Percentiles rank a stretch among this genome's conserved stretches.
Conservation (phyloP, 2,797 vertebrate genomes). For the Acridotheres tristis region DNA sequence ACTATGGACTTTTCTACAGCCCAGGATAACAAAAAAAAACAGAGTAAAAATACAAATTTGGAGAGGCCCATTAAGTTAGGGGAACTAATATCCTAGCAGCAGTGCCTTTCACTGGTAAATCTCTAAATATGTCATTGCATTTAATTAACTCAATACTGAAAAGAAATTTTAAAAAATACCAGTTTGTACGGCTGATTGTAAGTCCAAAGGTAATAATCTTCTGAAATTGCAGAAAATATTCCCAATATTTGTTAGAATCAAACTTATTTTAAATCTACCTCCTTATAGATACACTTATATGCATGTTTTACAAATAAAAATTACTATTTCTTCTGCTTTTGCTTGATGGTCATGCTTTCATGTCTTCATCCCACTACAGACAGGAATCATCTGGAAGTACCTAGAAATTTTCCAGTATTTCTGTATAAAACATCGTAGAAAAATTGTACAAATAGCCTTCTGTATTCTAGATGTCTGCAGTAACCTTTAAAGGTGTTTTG, state of each 20-base stretch:
- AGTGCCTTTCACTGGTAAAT: neutral
- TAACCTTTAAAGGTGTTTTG: neutral
- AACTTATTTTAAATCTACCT: neutral
- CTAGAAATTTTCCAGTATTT: neutral
- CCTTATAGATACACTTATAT: neutral
- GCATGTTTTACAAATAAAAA: neutral
- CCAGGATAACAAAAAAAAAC: neutral
- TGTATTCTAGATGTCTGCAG: neutral
- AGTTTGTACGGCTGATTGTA: neutral
- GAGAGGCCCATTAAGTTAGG: neutral
- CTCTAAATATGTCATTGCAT: neutral
- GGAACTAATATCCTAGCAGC: neutral
- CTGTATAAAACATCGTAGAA: neutral
- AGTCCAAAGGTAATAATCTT: neutral
- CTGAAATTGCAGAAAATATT: neutral
- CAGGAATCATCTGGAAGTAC: neutral
- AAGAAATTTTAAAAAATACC: neutral
- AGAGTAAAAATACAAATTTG: neutral
- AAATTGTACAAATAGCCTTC: neutral
- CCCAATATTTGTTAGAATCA: neutral
- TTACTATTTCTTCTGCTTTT: neutral
- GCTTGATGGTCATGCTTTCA: neutral
- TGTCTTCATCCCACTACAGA: neutral
- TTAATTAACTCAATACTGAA: neutral
- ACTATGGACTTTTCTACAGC: neutral